A percentile compares a stretch with the other conserved stretches of the same genome.
These are phyloP conservation scores for Craseonycteris thonglongyai DNA, from an alignment of 2,113 vertebrate species.

Conservation along the genomic window DNA sequence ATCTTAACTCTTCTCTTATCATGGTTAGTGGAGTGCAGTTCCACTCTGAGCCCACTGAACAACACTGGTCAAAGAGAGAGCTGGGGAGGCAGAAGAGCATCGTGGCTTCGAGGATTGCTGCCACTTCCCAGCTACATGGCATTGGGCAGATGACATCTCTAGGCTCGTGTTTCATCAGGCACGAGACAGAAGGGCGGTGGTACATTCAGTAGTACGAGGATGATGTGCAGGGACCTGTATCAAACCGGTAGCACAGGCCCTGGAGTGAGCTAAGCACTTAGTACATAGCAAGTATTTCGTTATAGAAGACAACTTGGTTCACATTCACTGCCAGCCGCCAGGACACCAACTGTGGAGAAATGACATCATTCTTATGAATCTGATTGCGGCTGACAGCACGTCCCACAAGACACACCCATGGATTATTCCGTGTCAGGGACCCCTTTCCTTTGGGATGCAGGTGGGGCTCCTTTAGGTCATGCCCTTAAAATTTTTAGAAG, in stretches of 20 bases:
- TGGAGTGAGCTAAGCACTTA: not conserved
- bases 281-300: not conserved
- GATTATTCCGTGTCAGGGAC: not conserved
- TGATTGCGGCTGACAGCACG: not conserved
- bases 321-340: not conserved
- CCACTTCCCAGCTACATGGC: not conserved
- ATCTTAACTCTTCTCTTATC: not conserved
- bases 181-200: accelerated
- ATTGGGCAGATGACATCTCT: not conserved
- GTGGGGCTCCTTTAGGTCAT: not conserved
- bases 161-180: accelerated
- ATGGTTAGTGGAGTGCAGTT: not conserved
- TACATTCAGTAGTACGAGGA: accelerated
- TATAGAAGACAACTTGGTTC: not conserved
- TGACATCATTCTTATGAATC: not conserved
- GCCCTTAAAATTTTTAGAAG: not conserved
- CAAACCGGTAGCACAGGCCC: not conserved
- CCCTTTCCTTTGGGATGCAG: not conserved
- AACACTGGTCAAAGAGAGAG: accelerated
- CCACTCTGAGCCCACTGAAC: not conserved
- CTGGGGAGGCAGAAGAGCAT: not conserved
- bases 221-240: accelerated
- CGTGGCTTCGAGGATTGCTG: not conserved
- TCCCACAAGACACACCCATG: not conserved
- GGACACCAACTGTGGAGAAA: not conserved